Evolutionary conservation across 2,113 vertebrate genomes (phyloP), one percentile per base, ranked within the genome.

Genomic region (Edolisoma coerulescens): DNA sequence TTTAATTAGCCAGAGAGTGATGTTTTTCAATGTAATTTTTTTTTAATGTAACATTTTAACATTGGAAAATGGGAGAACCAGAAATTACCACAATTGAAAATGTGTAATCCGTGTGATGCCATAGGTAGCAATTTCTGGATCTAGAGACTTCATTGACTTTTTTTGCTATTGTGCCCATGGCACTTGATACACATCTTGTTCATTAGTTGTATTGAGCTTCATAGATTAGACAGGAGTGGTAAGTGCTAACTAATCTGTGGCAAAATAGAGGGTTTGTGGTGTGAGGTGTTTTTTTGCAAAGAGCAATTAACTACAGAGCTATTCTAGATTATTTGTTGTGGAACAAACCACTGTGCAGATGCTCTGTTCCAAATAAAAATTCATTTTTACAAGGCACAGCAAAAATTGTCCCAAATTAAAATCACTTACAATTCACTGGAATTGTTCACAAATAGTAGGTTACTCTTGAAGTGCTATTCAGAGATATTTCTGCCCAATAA

Each of bases 31-130:
- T 50, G 47, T 49, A 21, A 10, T 41, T 52, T 69, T 87, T 41
- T 41, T 3, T 13, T 13, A n/a, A 44, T 56, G 33, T 6, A 23
- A 27, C 76, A 37, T 65, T 39, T 65, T 49, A 74, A 56, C 22
- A 32, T 65, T 73, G 33, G 26, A 44, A 47, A 81, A 49, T 9
- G 10, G 13, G 61, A 87, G 42, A 84, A 84, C 3, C 3, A 59
- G n/a, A 44, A 73, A 65, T 44, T 28, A n/a, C 39, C 14, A 35
- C 21, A n/a, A 6, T 24, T 69, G 26, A 50, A 73, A 39, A 28
- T 1, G 0, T 74, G 16, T 69, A 33, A 35, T 69, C 41, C 16
- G 0, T 41, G 37, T 30, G 35, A 69, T 69, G 13, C 41, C 16
- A 16, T 33, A 57, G 26, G 23, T 33, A 74, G n/a, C 28, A 45